Evolutionary conservation across 1,140 invertebrate species (phyloP).

Genomic region (Ceratosolen fusciceps): DNA sequence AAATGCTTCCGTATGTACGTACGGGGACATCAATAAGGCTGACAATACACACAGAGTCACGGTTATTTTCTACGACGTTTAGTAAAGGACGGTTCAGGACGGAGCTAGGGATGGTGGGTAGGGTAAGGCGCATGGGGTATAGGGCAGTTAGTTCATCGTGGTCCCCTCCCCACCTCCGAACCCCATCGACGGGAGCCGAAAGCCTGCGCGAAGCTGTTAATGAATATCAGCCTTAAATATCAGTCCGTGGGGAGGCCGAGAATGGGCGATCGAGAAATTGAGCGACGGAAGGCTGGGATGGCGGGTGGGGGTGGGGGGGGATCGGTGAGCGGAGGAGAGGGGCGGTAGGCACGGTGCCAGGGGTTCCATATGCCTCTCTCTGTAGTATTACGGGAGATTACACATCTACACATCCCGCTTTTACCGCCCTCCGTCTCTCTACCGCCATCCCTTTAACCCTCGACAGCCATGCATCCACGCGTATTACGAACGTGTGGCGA

Average conservation of each 20-base stretch:
- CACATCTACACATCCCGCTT: constrained; percentile 61
- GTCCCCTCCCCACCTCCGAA: neutral
- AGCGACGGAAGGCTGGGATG: neutral
- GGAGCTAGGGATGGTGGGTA: neutral
- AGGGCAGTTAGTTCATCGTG: too few relatives aligned
- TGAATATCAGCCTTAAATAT: constrained; percentile 73
- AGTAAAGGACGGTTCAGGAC: neutral
- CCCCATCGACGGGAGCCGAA: neutral
- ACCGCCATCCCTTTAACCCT: constrained; percentile 17
- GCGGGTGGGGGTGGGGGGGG: neutral
- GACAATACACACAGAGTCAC: neutral
- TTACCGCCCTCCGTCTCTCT: constrained; percentile 34
- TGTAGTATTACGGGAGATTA: constrained; percentile 64
- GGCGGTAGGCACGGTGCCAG: constrained; percentile 4
- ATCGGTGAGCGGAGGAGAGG: neutral
- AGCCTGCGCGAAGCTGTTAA: constrained; percentile 65
- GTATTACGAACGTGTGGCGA: neutral
- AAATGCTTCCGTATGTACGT: neutral
- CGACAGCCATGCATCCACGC: neutral
- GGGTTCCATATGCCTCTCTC: constrained; percentile 63
- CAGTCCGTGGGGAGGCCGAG: constrained; percentile 66
- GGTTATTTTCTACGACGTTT: neutral
- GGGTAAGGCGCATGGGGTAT: too few relatives aligned
- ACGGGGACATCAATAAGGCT: neutral
- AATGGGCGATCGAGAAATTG: neutral